Evolutionary conservation across 2,113 vertebrate species (phyloP), one percentile per base, ranked within the genome.

Genomic region (Excalfactoria chinensis): DNA sequence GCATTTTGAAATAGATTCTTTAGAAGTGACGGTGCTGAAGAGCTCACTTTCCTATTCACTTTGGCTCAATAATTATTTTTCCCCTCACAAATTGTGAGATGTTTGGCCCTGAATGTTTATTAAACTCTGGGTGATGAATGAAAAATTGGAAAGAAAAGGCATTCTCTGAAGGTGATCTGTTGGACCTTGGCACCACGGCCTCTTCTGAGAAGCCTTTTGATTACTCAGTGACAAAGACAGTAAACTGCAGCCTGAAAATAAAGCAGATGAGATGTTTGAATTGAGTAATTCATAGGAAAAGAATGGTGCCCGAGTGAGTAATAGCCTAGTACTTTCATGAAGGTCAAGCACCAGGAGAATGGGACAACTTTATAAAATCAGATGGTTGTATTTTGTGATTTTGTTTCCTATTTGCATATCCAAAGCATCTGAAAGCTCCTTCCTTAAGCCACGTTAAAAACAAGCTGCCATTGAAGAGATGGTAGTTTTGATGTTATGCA

Each of bases 401-500:
- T 93, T 86, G 93, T 64, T 75, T 95, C 74, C 76, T 81, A 84
- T 95, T 92, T 96, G 69, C 84, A 91, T 95, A 86, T 78, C 85
- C 84, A 88, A 90, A 93, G 74, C 23, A 83, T 96, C 91, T 96
- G 88, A 81, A 93, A 94, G 79, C 34, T 6, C 0, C 78, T 93
- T 94, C 69, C 59, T 87, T 60, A 55, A 95, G 84, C 70, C 74
- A 13, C 84, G 71, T 71, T 86, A 64, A 41, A 93, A 86, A 93
- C 83, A 95, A 95, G 89, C 73, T 63, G 48, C 46, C 56, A 84
- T 32, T 68, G 88, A 90, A 80, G 62, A 96, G 88, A 85, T 44
- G 86, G 83, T 56, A 94, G 88, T 93, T 96, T 93, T 95, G 84
- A 94, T 94, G 86, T 96, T 83, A 80, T 35, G 62, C 79, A 93